Evolutionary conservation across 2,888 invertebrate species (phyloP).

Genomic region (Halictus quadricinctus): DNA sequence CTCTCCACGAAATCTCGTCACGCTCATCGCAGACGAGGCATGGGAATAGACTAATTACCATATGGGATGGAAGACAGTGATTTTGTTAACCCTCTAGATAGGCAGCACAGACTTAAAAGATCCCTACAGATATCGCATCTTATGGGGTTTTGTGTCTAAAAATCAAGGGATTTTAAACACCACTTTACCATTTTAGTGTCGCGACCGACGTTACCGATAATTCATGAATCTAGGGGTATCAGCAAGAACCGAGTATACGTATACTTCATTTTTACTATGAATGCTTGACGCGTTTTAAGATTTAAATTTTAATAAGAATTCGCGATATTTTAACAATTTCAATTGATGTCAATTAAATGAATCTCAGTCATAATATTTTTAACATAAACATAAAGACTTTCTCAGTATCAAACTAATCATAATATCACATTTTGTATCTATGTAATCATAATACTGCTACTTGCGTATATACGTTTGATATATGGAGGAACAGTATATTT

Average conservation of each 20-base stretch:
- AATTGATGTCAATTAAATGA: too few species aligned
- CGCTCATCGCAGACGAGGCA: slow-evolving; percentile 60
- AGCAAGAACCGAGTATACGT: background rate
- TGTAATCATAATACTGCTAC: too few species aligned
- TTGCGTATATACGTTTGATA: too few species aligned
- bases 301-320: too few species aligned
- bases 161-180: background rate
- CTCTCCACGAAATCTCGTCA: slow-evolving; percentile 66
- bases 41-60: background rate
- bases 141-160: background rate
- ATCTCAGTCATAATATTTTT: too few species aligned
- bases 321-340: too few species aligned
- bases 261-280: background rate
- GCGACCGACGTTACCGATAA: background rate
- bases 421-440: too few species aligned
- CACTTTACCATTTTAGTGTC: background rate
- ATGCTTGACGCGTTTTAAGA: background rate
- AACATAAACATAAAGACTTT: too few species aligned
- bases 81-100: background rate
- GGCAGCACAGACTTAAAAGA: background rate
- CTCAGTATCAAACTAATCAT: too few species aligned
- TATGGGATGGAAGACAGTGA: background rate
- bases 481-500: too few species aligned
- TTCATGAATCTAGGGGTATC: background rate
- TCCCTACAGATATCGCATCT: background rate